phyloP scores from a whole-genome alignment of 2,797 vertebrate genomes.

The Syngnathus acus region DNA sequence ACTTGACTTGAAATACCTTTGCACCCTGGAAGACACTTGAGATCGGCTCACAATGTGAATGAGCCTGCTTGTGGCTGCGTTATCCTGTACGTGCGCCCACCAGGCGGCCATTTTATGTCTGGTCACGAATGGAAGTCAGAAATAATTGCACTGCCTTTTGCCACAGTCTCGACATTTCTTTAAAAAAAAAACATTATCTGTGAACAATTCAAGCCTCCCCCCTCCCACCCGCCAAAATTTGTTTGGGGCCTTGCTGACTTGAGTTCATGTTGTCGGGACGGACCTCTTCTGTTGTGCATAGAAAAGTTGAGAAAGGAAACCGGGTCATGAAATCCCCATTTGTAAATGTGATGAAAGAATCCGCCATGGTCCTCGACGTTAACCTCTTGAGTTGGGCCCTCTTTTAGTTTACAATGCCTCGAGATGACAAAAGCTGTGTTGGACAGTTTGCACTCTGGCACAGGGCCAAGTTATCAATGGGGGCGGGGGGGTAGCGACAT shows the following conservation, averaged over 20 bases:
- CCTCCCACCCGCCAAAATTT: no score
- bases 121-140: conserved; percentile 20
- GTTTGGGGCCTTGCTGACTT: neutral
- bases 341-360: neutral
- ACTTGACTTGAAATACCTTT: conserved; percentile 22
- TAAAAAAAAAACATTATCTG: no score
- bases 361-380: neutral
- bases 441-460: conserved; percentile 33
- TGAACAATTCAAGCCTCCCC: neutral
- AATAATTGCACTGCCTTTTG: neutral
- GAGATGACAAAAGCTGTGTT: conserved; percentile 19
- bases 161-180: neutral
- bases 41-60: conserved; percentile 19
- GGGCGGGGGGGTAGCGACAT: conserved; percentile 24
- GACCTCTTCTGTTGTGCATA: neutral
- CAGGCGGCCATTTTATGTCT: conserved; percentile 32
- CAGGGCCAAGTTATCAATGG: conserved; percentile 23
- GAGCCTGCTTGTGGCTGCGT: conserved; percentile 7
- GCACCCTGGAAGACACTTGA: conserved; percentile 41
- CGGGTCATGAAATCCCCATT: neutral
- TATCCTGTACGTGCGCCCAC: conserved; percentile 26
- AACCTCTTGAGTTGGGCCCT: neutral
- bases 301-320: neutral
- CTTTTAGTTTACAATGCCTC: neutral
- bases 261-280: neutral